These are phyloP conservation scores for Pristionchus exspectatus DNA, from an alignment of 2,888 invertebrate species.

Conservation along the genomic window DNA sequence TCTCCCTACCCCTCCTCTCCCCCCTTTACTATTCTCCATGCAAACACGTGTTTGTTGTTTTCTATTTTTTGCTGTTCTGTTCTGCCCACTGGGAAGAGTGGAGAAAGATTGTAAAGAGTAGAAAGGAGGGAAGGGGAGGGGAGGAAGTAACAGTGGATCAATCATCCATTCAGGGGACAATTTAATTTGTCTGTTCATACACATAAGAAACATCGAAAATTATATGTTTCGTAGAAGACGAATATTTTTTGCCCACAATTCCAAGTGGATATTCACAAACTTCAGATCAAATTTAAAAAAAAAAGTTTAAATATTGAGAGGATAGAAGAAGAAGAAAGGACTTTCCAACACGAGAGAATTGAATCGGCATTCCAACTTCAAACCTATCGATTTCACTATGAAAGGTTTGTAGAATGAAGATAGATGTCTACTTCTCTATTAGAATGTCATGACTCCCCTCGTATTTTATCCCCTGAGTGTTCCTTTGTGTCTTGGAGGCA, in stretches of 20 bases:
- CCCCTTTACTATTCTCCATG: background rate
- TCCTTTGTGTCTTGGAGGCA: conserved; percentile 31
- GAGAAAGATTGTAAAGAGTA: conserved; percentile 11
- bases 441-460: background rate
- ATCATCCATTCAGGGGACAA: background rate
- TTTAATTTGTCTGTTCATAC: background rate
- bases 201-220: too few relatives aligned
- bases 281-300: too few relatives aligned
- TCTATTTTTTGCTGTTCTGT: conserved; percentile 11
- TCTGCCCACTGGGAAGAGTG: background rate
- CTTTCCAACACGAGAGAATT: background rate
- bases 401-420: background rate
- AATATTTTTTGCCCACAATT: too few relatives aligned
- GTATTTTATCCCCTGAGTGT: background rate
- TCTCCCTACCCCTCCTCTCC: background rate
- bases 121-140: background rate
- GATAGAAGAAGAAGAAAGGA: background rate
- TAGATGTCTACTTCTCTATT: background rate
- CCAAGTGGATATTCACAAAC: too few relatives aligned
- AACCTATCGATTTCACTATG: conserved; percentile 6
- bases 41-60: conserved; percentile 49
- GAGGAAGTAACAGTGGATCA: background rate
- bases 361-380: conserved; percentile 13
- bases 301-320: background rate
- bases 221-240: too few relatives aligned